Evolutionary conservation across 23 tunicate genomes (phyloP), one percentile per base, ranked within the genome.

Genomic region (Diplosoma virens): DNA sequence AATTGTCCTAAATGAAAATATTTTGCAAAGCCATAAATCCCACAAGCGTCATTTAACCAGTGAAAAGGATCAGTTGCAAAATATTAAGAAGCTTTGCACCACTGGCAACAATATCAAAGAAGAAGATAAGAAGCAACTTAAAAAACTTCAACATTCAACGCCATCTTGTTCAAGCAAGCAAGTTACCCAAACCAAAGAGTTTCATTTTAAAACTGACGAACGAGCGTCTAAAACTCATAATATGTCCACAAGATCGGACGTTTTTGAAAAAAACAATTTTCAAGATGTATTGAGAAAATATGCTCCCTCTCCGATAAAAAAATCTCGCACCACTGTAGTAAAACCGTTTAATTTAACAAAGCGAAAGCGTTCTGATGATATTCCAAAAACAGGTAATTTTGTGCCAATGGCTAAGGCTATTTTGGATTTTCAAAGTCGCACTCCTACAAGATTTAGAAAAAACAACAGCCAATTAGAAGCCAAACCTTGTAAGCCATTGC

Each of bases 381-480:
- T 52, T 9, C n/a, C 6, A 0, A 25, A 18, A 0, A n/a, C 50
- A 32, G 60, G 7, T 4, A 45, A 56, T 47, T 85, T 85, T 60
- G 84, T 78, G 0, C 91, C 91, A 25, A 85, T 85, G 91, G 91
- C 91, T 32, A 78, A 78, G 71, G 91, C 84, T 0, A 72, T 85
- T 20, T 58, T 71, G 9, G 83, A 85, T 61, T 85, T 85, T 34
- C 84, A 85, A 6, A 70, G 45, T 28, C 63, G 70, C 0, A 71
- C 84, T 4, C 81, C 86, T 25, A 33, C n/a, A 25, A 24, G 83
- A 7, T 78, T 30, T 25, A 46, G 33, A 31, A 33, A n/a, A 18
- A 21, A 32, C 14, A 63, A 61, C 21, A 46, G 35, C 4, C 4
- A 17, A 5, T 7, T 32, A 7, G 30, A 30, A 21, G 3, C 11